Evolutionary conservation across 1,140 invertebrate genomes (phyloP).

Genomic region (Bilobella aurantiaca): DNA sequence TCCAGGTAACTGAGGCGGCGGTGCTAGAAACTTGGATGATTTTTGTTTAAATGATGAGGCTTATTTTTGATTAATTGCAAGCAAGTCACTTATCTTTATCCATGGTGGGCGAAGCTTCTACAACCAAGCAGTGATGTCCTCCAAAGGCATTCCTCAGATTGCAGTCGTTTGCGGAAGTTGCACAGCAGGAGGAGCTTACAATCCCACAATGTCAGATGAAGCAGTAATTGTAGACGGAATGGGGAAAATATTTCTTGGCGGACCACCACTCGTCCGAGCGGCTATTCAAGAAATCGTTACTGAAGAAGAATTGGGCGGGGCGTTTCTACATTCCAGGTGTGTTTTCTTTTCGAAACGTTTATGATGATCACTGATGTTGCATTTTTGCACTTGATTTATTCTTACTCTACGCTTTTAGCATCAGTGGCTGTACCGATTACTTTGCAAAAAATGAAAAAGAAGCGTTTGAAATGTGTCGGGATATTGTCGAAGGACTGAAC

Average conservation of each 20-base stretch:
- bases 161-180: slow-evolving; percentile 45
- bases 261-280: slow-evolving; percentile 56
- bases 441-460: slow-evolving; percentile 42
- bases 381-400: neutral
- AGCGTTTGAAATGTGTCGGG: slow-evolving; percentile 40
- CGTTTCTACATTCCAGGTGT: slow-evolving; percentile 52
- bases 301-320: slow-evolving; percentile 57
- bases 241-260: slow-evolving; percentile 56
- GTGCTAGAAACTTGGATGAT: too few species aligned
- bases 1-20: too few species aligned
- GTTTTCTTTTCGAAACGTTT: slow-evolving; percentile 36
- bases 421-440: slow-evolving; percentile 45
- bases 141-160: slow-evolving; percentile 52
- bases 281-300: slow-evolving; percentile 55
- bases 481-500: slow-evolving; percentile 41
- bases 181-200: slow-evolving; percentile 58
- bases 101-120: slow-evolving; percentile 60
- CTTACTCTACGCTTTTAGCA: slow-evolving; percentile 35
- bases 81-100: slow-evolving; percentile 58
- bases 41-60: too few species aligned
- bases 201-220: slow-evolving; percentile 60
- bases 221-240: slow-evolving; percentile 53
- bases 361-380: slow-evolving; percentile 39
- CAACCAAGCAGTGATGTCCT: slow-evolving; percentile 58
- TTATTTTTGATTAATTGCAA: too few species aligned